phyloP scores from a whole-genome alignment of 2,888 invertebrate genomes.

The Hecatera dysodea region DNA sequence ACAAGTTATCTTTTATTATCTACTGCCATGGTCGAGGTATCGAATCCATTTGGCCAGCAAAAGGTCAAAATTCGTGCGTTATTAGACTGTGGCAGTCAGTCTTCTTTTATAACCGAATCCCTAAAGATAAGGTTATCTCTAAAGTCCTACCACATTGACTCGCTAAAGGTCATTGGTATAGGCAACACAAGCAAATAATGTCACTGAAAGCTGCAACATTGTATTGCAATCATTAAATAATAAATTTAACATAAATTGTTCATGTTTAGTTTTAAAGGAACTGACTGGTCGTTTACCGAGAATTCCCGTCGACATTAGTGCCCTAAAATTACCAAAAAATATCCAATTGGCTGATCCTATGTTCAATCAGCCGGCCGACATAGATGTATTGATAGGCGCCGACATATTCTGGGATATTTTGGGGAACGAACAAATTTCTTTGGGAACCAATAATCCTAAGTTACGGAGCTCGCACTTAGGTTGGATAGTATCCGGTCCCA shows the following conservation, averaged over 20 bases:
- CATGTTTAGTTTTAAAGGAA: constrained; percentile 52
- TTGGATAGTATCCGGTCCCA: constrained; percentile 36
- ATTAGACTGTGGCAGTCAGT: constrained; percentile 34
- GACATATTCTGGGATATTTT: constrained; percentile 35
- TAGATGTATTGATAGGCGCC: constrained; percentile 7
- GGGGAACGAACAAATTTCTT: constrained; percentile 6
- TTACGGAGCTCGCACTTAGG: constrained; percentile 21
- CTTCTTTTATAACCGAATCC: constrained; percentile 22
- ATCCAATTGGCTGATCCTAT: constrained; percentile 37
- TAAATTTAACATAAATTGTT: background rate
- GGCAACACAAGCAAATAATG: constrained; percentile 14
- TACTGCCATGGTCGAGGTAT: constrained; percentile 19
- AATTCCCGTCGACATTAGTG: constrained; percentile 2
- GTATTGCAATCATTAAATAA: constrained; percentile 2
- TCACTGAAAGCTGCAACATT: constrained; percentile 10
- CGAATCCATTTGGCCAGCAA: constrained; percentile 14
- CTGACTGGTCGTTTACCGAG: constrained; percentile 31
- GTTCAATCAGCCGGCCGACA: constrained; percentile 18
- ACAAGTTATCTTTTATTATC: constrained; percentile 17
- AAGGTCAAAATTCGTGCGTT: constrained; percentile 27
- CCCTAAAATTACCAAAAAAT: constrained; percentile 10
- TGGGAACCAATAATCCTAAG: constrained; percentile 8
- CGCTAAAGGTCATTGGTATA: constrained; percentile 23
- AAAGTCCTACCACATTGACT: background rate
- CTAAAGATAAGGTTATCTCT: constrained; percentile 7